Evolutionary conservation across 2,113 vertebrate genomes (phyloP).

Genomic region (Corythaixoides concolor): DNA sequence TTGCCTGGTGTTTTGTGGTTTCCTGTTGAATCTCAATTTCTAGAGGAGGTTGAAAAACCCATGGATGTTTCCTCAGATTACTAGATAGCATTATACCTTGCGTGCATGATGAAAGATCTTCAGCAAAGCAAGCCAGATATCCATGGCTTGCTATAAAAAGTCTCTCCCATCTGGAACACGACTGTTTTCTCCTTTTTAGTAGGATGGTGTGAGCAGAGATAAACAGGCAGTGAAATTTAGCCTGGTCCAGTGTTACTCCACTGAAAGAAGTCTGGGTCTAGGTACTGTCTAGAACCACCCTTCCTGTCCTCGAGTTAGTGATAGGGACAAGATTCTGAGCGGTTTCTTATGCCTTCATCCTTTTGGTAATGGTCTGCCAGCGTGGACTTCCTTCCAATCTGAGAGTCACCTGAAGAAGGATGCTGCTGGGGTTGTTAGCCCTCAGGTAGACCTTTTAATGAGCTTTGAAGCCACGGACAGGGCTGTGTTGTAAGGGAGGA

Average conservation of each 20-base stretch:
- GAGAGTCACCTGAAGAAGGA: not conserved
- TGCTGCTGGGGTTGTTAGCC: not conserved
- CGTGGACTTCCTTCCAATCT: not conserved
- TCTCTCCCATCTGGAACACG: conserved; percentile 1
- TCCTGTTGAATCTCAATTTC: conserved; percentile 59
- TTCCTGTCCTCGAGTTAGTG: not conserved
- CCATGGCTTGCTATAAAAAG: conserved; percentile 11
- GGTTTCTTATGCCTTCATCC: not conserved
- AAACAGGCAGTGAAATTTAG: not conserved
- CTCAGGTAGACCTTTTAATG: not conserved
- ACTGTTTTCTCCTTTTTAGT: conserved; percentile 27
- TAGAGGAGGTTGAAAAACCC: conserved; percentile 43
- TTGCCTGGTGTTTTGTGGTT: conserved; percentile 61
- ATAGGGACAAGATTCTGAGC: not conserved
- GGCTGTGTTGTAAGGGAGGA: not conserved
- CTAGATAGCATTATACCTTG: conserved; percentile 62
- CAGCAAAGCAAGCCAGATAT: not conserved
- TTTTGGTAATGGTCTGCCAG: not conserved
- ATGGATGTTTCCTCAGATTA: conserved; percentile 61
- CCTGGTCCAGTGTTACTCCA: not conserved
- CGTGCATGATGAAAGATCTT: conserved; percentile 20
- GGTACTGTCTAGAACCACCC: not conserved
- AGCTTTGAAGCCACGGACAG: not conserved
- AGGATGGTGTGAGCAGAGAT: not conserved
- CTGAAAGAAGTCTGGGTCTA: not conserved